phyloP scores from a whole-genome alignment of 2,888 invertebrate genomes.

The Meliscaeva auricollis region DNA sequence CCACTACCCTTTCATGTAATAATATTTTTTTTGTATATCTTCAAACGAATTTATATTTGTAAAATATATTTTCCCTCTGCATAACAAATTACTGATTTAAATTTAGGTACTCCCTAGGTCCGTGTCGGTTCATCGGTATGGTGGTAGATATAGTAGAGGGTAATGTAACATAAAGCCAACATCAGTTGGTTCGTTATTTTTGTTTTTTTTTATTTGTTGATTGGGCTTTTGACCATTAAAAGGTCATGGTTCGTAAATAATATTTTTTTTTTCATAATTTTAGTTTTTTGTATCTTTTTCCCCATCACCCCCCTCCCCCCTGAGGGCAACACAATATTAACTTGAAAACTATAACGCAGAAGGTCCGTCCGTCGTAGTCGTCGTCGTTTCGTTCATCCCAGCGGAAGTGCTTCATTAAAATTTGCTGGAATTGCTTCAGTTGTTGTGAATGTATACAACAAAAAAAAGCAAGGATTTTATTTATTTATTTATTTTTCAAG shows the following conservation, averaged over 20 bases:
- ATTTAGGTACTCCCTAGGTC: constrained; percentile 1
- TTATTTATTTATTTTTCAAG: background rate
- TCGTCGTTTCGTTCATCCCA: constrained; percentile 31
- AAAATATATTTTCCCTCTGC: background rate
- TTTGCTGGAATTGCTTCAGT: constrained; percentile 34
- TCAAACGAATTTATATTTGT: constrained; percentile 11
- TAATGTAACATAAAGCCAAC: background rate
- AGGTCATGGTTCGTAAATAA: constrained; percentile 7
- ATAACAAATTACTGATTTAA: background rate
- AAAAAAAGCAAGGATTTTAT: background rate
- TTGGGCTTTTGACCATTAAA: constrained; percentile 38
- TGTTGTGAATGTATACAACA: constrained; percentile 5
- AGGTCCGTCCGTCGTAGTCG: constrained; percentile 27
- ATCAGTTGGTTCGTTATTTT: background rate
- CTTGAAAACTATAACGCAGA: constrained; percentile 38
- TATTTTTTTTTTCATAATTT: background rate
- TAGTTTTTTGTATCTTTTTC: background rate
- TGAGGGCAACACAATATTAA: constrained; percentile 45
- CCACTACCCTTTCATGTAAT: background rate
- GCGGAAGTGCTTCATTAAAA: constrained; percentile 64
- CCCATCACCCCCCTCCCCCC: background rate
- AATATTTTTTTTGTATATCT: background rate
- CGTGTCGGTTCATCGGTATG: background rate
- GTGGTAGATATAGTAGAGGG: background rate
- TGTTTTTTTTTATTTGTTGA: constrained; percentile 3